A percentile compares a stretch with the other conserved stretches of the same genome.
Evolutionary conservation across 2,797 vertebrate genomes (phyloP).

Genomic region (Pseudochirops cupreus): DNA sequence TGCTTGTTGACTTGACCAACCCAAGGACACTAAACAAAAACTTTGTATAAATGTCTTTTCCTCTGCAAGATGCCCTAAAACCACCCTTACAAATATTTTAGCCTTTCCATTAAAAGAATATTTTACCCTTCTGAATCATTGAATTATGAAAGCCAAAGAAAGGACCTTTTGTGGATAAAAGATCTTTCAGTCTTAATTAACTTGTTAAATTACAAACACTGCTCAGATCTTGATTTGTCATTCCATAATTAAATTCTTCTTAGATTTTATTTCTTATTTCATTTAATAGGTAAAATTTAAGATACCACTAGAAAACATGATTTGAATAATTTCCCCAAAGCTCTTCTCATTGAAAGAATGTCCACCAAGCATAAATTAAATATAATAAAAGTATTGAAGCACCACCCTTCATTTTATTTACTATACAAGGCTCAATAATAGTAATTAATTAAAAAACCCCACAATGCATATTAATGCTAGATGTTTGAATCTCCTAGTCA

Average conservation of each 20-base stretch:
- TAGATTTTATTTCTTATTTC: conserved; percentile 35
- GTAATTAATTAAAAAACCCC: conserved; percentile 39
- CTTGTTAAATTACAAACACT: conserved; percentile 28
- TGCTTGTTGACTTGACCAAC: conserved; percentile 23
- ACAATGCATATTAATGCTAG: conserved; percentile 23
- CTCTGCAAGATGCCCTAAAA: conserved; percentile 36
- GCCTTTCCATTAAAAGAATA: background rate
- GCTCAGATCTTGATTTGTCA: conserved; percentile 52
- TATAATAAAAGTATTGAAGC: conserved; percentile 53
- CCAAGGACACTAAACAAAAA: conserved; percentile 61
- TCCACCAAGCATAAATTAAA: conserved; percentile 36
- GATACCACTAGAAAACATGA: conserved; percentile 6
- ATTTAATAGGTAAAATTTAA: conserved; percentile 51
- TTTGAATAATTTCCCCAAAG: conserved; percentile 28
- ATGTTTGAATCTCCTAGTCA: conserved; percentile 22
- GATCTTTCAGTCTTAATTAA: conserved; percentile 48
- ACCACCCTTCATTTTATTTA: conserved; percentile 51
- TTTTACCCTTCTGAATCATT: conserved; percentile 57
- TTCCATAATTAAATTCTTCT: conserved; percentile 2
- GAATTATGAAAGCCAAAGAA: conserved; percentile 62
- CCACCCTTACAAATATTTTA: background rate
- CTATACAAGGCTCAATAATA: conserved; percentile 21
- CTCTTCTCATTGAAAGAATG: conserved; percentile 36
- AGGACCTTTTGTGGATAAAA: conserved; percentile 33
- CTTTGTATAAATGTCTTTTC: background rate